A percentile compares a stretch with the other conserved stretches of the same genome.
Evolutionary conservation across 2,797 vertebrate genomes (phyloP).

Genomic region (Stomatorhinus walkeri): DNA sequence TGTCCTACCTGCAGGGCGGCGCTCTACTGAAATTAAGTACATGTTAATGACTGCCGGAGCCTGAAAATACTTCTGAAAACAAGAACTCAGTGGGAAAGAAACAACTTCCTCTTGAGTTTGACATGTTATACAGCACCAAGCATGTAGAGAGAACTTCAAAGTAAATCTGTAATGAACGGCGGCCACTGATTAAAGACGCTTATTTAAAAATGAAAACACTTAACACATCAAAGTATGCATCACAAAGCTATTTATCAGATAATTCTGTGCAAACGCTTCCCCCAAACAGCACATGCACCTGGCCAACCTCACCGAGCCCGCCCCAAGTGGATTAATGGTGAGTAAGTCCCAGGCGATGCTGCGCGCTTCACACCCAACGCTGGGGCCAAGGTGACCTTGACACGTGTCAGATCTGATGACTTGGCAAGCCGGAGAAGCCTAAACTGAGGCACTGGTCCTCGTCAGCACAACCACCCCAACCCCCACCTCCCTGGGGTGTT

Average conservation of each 20-base stretch:
- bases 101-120: background rate
- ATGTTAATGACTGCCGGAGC: background rate
- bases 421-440: background rate
- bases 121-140: constrained; percentile 19
- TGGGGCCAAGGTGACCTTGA: constrained; percentile 10
- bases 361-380: background rate
- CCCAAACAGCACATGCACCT: background rate
- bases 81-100: background rate
- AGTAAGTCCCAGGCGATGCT: background rate
- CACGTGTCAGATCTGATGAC: background rate
- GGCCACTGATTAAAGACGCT: constrained; percentile 35
- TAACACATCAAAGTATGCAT: constrained; percentile 45
- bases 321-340: background rate
- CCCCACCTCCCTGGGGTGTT: background rate
- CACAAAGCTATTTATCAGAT: constrained; percentile 48
- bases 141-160: constrained; percentile 38
- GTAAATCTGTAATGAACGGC: constrained; percentile 17
- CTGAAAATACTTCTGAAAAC: background rate
- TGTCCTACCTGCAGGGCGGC: background rate
- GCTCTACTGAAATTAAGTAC: background rate
- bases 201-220: constrained; percentile 47
- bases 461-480: background rate
- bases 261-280: constrained; percentile 34
- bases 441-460: background rate
- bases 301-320: background rate